phyloP scores from a whole-genome alignment of 2,113 vertebrate genomes.

The Tetrax tetrax region DNA sequence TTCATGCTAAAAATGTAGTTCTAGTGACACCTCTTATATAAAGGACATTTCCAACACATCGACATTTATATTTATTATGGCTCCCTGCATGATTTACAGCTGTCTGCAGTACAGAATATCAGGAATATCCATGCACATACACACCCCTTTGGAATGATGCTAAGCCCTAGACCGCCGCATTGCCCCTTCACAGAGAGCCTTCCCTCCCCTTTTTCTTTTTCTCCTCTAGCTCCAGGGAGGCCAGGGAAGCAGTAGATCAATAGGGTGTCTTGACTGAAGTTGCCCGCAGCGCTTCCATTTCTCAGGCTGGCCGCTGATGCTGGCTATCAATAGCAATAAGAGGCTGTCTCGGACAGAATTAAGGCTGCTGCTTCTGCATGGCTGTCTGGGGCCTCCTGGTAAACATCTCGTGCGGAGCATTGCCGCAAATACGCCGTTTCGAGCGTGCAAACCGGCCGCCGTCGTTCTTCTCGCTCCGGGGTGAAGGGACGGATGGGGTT shows the following conservation, averaged over 20 bases:
- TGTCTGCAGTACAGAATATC: slow-evolving; percentile 34
- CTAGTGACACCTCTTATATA: slow-evolving; percentile 38
- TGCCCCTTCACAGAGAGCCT: slow-evolving; percentile 31
- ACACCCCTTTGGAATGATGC: slow-evolving; percentile 54
- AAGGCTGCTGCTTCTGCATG: slow-evolving; percentile 73
- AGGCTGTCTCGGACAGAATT: slow-evolving; percentile 79
- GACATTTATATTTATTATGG: slow-evolving; percentile 40
- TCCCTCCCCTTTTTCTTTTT: slow-evolving; percentile 62
- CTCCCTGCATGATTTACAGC: slow-evolving; percentile 39
- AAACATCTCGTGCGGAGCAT: slow-evolving; percentile 79
- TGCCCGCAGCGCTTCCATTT: slow-evolving; percentile 81
- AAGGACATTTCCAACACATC: slow-evolving; percentile 15
- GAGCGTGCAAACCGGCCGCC: slow-evolving; percentile 75
- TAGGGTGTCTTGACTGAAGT: slow-evolving; percentile 76
- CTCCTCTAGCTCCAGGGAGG: slow-evolving; percentile 66
- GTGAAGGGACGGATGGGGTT: slow-evolving; percentile 18
- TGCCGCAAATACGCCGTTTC: slow-evolving; percentile 80
- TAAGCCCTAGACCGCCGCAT: slow-evolving; percentile 38
- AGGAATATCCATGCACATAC: slow-evolving; percentile 40
- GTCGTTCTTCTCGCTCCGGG: slow-evolving; percentile 69
- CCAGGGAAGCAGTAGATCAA: slow-evolving; percentile 80
- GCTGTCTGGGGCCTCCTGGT: slow-evolving; percentile 80
- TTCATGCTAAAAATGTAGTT: slow-evolving; percentile 65
- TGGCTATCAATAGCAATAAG: slow-evolving; percentile 87
- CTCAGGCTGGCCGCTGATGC: slow-evolving; percentile 84